A percentile compares a stretch with the other conserved stretches of the same genome.
Evolutionary conservation across 2,113 vertebrate species (phyloP).

Genomic region (Corydoras sp.): DNA sequence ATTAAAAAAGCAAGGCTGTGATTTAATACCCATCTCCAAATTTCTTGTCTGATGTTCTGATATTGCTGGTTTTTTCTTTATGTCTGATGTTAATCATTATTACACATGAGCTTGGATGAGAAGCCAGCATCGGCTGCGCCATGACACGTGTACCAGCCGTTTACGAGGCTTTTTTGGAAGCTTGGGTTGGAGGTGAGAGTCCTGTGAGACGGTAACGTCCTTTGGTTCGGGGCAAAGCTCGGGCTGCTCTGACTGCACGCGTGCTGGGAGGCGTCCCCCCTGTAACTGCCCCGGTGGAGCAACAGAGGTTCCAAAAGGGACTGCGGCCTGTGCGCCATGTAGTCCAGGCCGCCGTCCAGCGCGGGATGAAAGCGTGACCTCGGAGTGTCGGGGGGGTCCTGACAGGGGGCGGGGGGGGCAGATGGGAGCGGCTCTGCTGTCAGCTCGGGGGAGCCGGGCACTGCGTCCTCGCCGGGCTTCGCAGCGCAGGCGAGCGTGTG

Average conservation of each 20-base stretch:
- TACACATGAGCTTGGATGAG: no score
- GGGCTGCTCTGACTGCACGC: conserved; percentile 58
- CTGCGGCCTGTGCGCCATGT: conserved; percentile 63
- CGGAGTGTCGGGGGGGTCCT: conserved; percentile 59
- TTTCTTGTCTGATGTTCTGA: no score
- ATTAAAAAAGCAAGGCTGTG: no score
- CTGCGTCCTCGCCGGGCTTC: conserved; percentile 53
- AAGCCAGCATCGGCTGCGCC: conserved; percentile 44
- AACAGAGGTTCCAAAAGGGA: conserved; percentile 66
- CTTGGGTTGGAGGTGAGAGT: conserved; percentile 58
- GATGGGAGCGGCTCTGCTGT: conserved; percentile 51
- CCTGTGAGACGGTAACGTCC: conserved; percentile 50
- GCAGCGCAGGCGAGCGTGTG: conserved; percentile 51
- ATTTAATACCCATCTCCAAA: no score
- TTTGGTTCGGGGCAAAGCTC: conserved; percentile 56
- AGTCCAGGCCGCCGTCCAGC: conserved; percentile 68
- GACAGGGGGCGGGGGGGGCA: conserved; percentile 31
- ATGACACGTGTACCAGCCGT: conserved; percentile 73
- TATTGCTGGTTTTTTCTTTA: no score
- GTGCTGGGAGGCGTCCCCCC: conserved; percentile 63
- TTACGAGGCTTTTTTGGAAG: conserved; percentile 67
- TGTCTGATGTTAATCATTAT: no score
- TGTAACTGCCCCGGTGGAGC: conserved; percentile 62
- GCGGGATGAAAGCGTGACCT: conserved; percentile 69
- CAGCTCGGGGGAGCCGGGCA: conserved; percentile 55